phyloP scores from a whole-genome alignment of 2,888 invertebrate species.

The Chrysopilus asiliformis region DNA sequence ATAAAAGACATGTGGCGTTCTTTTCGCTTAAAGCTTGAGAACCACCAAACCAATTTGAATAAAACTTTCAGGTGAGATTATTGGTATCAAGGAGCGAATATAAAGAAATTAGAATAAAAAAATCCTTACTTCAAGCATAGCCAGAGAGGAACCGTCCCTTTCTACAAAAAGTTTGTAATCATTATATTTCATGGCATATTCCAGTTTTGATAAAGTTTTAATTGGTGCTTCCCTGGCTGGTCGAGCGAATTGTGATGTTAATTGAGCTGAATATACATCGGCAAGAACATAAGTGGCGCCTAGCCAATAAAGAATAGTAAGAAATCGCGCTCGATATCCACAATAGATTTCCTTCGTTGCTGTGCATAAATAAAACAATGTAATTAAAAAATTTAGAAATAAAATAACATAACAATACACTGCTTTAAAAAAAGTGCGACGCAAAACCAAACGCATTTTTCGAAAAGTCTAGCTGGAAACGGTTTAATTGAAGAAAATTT shows the following conservation, averaged over 20 bases:
- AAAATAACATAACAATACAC: conserved; percentile 40
- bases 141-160: conserved; percentile 55
- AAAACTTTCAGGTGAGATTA: no score
- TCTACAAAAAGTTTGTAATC: conserved; percentile 57
- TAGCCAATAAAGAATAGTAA: conserved; percentile 56
- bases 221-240: conserved; percentile 59
- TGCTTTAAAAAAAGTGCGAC: conserved; percentile 56
- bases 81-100: no score
- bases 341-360: conserved; percentile 40
- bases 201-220: conserved; percentile 48
- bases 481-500: conserved; percentile 2
- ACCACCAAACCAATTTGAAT: no score
- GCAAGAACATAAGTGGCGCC: conserved; percentile 65
- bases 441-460: conserved; percentile 59
- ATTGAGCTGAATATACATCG: conserved; percentile 65
- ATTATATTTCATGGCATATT: conserved; percentile 48
- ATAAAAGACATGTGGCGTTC: conserved; percentile 5
- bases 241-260: conserved; percentile 58
- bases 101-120: not conserved
- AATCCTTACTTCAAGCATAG: conserved; percentile 48
- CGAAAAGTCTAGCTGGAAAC: conserved; percentile 37
- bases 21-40: no score
- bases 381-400: no score
- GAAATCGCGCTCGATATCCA: conserved; percentile 51
- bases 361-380: conserved; percentile 12